Evolutionary conservation across 2,888 invertebrate genomes (phyloP).

Genomic region (Coenonympha arcania): DNA sequence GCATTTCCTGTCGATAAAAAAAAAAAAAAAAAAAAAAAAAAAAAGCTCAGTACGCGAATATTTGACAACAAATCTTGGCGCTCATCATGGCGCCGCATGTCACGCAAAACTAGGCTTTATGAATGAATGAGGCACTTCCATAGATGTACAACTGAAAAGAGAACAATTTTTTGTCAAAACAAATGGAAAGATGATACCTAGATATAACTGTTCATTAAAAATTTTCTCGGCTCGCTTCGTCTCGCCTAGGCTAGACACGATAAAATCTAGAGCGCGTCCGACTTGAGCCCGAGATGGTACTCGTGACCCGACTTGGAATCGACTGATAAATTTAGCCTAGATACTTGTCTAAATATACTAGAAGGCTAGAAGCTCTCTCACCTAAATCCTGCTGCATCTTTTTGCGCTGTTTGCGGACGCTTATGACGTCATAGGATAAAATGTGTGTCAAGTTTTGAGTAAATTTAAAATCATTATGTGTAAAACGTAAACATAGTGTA

Average conservation of each 20-base stretch:
- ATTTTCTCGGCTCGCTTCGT: conserved; percentile 25
- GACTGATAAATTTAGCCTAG: conserved; percentile 18
- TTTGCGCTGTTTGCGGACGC: neutral
- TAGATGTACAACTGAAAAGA: no score
- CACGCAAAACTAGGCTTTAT: no score
- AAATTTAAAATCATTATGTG: no score
- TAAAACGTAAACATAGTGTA: no score
- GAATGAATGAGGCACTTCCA: no score
- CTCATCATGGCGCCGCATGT: no score
- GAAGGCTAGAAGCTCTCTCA: neutral
- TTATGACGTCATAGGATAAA: neutral
- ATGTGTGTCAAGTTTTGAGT: no score
- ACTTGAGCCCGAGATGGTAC: conserved; percentile 36
- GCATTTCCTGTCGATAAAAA: no score
- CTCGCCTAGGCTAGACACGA: conserved; percentile 26
- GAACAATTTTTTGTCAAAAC: no score
- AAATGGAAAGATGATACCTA: neutral
- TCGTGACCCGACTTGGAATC: conserved; percentile 42
- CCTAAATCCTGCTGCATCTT: neutral
- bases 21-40: no score
- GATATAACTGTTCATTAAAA: conserved; percentile 32
- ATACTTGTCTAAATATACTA: conserved; percentile 7
- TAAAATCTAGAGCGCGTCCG: conserved; percentile 38
- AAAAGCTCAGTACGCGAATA: no score
- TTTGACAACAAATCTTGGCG: no score